Base-by-base conservation (phyloP, 2,888 invertebrate genomes). In the Chloromyia formosa region DNA sequence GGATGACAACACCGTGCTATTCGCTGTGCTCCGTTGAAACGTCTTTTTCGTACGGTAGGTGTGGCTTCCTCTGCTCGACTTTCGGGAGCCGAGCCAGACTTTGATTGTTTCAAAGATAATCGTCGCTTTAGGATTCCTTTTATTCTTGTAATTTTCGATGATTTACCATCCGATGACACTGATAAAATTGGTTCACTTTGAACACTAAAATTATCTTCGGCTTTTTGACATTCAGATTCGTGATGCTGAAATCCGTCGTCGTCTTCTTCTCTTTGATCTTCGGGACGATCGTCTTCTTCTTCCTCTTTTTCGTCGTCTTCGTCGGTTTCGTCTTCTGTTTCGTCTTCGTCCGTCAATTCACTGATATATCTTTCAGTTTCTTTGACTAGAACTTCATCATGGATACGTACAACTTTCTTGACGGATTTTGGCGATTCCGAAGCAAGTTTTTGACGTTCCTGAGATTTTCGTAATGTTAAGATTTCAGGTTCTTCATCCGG, bases 1-100 rank as follows among this genome's bases (percentile, higher is more conserved):
- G 90, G 89, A 81, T 89, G 89, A 81, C 90, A 89, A 64, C 77
- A 74, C 82, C 87, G 87, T 27, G 87, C 86, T 83, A 87, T 88
- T 78, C 86, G 86, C 81, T 87, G 87, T 62, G 87, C 84, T 23
- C 86, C 58, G 85, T 49, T 42, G 10, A 62, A 22, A 45, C 64
- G 60, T 14, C 64, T 61, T 35, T 61, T 74, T 12, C 42, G 45
- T n/a, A 40, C 4, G 0, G 58, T 42, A 1, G 71, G 56, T 14
- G 56, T 71, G 10, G 56, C 18, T 71, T 71, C 20, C 10, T 71
- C 53, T 40, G 71, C 62, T 64, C 74, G 49, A 40, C 58, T 68
- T 64, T 71, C 71, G 14, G 68, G 84, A 78, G 86, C 86, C 60
- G 87, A 83, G 60, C 45, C 53, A 14, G 62, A 27, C 54, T 74